Evolutionary conservation across 2,113 vertebrate species (phyloP), one percentile per base, ranked within the genome.

Genomic region (Gopherus flavomarginatus): DNA sequence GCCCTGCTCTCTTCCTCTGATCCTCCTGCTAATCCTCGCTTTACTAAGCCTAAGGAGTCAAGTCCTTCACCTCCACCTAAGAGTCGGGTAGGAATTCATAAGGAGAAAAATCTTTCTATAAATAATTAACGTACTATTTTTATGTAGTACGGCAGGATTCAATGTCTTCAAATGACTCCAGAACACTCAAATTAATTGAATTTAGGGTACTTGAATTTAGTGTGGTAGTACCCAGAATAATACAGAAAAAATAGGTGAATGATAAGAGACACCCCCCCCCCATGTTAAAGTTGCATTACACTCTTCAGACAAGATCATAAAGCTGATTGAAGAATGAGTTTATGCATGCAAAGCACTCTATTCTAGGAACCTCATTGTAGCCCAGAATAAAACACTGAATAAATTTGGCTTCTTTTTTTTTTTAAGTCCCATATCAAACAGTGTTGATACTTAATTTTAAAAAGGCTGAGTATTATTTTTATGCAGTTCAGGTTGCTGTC

Each of bases 11-110:
- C 97, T 77, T 94, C 97, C 90, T 95, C 98, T 95, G 97, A 97
- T 59, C 93, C 96, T 98, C 97, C 97, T 95, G 97, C 97, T 92
- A 97, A 97, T 97, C 97, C 97, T 97, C 97, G 81, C 96, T 98
- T 98, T 91, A 93, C 98, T 98, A 98, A 98, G 92, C 95, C 95
- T 84, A 91, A 97, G 97, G 98, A 98, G 95, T 95, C 97, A 49
- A 95, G 96, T 62, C 98, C 98, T 10, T 98, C 98, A 95, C 97
- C 98, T 97, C 97, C 98, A 85, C 97, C 98, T 87, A 98, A 98
- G 98, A 98, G 96, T 95, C 99, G 99, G 99, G 99, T 99, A 99
- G 97, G 98, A 95, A 93, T 96, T 95, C 72, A 49, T 86, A 1
- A 38, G n/a, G 81, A 21, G 62, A 31, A 19, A 42, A 42, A 6